phyloP scores from a whole-genome alignment of 1,140 invertebrate species.

The Drosophila pandora region DNA sequence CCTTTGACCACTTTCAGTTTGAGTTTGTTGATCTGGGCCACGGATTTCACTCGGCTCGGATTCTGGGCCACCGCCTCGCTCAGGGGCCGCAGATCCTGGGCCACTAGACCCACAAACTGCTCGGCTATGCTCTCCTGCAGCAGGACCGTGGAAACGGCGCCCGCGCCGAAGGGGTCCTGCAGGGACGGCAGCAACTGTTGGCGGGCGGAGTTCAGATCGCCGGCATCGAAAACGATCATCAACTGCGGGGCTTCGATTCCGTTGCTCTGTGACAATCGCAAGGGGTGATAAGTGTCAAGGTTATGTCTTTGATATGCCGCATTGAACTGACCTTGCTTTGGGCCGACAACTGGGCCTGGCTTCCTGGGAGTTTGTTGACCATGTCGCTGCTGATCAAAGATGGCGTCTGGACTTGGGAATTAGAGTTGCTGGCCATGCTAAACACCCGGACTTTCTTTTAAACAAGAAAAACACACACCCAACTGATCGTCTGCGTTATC shows the following conservation, averaged over 20 bases:
- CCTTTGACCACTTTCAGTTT: constrained; percentile 58
- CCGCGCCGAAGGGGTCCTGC: constrained; percentile 49
- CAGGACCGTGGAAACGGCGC: constrained; percentile 55
- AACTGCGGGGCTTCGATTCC: constrained; percentile 4
- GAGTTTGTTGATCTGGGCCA: constrained; percentile 50
- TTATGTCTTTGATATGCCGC: constrained; percentile 21
- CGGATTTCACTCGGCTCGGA: constrained; percentile 18
- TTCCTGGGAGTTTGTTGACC: constrained; percentile 45
- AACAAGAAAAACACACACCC: neutral
- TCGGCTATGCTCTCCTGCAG: constrained; percentile 67
- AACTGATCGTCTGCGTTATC: constrained; percentile 27
- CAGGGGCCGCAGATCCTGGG: constrained; percentile 30
- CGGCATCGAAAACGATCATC: constrained; percentile 66
- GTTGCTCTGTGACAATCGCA: neutral
- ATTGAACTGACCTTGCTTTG: constrained; percentile 21
- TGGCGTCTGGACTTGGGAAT: neutral
- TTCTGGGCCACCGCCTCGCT: constrained; percentile 31
- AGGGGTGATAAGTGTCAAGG: constrained; percentile 15
- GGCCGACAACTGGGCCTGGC: constrained; percentile 1
- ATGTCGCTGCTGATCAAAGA: constrained; percentile 53
- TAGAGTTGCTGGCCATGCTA: constrained; percentile 39
- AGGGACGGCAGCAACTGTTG: constrained; percentile 60
- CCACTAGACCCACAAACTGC: constrained; percentile 47
- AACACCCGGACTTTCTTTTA: neutral
- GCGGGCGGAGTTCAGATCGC: constrained; percentile 63